Conservation (phyloP, 2,888 invertebrate genomes). For the Dermolepida albohirtum region DNA sequence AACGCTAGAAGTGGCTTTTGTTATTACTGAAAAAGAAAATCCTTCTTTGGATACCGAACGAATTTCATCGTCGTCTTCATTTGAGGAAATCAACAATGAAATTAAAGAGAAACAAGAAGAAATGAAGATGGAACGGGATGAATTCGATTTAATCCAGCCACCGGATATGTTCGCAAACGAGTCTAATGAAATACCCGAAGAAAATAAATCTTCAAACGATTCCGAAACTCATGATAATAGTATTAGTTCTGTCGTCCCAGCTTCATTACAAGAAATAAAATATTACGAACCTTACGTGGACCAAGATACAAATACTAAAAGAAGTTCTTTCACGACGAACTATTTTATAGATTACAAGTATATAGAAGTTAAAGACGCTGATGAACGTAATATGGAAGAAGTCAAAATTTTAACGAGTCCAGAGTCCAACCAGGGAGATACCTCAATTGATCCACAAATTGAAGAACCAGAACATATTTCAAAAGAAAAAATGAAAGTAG, state of each 20-base stretch:
- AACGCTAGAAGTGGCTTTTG: no score
- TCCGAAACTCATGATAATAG: neutral
- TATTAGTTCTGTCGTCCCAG: no score
- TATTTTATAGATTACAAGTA: neutral
- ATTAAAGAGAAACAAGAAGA: neutral
- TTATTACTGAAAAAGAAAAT: no score
- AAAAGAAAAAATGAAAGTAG: neutral
- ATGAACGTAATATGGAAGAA: neutral
- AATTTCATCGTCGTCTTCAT: neutral
- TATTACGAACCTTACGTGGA: no score
- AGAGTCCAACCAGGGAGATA: no score
- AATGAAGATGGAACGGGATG: neutral
- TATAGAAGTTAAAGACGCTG: no score
- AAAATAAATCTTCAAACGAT: neutral
- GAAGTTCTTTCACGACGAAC: neutral
- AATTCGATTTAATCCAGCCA: neutral
- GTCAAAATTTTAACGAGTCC: neutral
- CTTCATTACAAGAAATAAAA: no score
- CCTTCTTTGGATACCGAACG: no score
- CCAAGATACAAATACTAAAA: neutral
- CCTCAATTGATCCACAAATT: neutral
- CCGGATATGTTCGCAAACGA: conserved; percentile 1
- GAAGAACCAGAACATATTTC: neutral
- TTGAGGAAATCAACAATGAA: neutral
- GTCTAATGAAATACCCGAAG: neutral